These are phyloP conservation scores for Pomatostomus ruficeps DNA, from an alignment of 2,113 vertebrate genomes.

Conservation along the genomic window DNA sequence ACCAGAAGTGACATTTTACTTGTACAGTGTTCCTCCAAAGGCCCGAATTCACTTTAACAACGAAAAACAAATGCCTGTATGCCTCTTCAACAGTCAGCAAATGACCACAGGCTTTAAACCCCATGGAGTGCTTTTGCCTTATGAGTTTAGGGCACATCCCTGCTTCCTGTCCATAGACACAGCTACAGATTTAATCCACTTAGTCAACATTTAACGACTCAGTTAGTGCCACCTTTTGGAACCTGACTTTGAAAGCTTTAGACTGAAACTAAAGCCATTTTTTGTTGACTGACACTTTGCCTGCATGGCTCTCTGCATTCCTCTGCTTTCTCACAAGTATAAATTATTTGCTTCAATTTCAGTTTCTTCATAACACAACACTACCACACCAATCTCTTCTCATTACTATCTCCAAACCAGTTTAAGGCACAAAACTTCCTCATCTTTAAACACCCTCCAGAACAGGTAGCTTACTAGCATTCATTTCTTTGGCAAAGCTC, in stretches of 20 bases:
- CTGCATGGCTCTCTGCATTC: background rate
- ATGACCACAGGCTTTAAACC: background rate
- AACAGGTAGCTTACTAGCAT: background rate
- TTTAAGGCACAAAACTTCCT: background rate
- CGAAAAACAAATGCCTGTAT: background rate
- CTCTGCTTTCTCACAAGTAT: background rate
- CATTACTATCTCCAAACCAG: background rate
- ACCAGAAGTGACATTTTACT: background rate
- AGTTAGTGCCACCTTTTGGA: background rate
- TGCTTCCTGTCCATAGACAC: background rate
- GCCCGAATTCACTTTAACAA: background rate
- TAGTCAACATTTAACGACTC: background rate
- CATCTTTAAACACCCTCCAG: background rate
- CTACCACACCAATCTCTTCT: background rate
- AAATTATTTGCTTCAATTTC: background rate
- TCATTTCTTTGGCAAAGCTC: background rate
- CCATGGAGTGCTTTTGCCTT: background rate
- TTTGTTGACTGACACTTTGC: background rate
- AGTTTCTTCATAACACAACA: background rate
- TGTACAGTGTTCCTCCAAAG: background rate
- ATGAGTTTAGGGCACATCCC: background rate
- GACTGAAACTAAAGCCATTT: background rate
- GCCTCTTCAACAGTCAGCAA: background rate
- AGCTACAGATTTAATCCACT: background rate
- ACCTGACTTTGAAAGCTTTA: background rate